Evolutionary conservation across 2,888 invertebrate genomes (phyloP).

Genomic region (Steinernema hermaphroditum): DNA sequence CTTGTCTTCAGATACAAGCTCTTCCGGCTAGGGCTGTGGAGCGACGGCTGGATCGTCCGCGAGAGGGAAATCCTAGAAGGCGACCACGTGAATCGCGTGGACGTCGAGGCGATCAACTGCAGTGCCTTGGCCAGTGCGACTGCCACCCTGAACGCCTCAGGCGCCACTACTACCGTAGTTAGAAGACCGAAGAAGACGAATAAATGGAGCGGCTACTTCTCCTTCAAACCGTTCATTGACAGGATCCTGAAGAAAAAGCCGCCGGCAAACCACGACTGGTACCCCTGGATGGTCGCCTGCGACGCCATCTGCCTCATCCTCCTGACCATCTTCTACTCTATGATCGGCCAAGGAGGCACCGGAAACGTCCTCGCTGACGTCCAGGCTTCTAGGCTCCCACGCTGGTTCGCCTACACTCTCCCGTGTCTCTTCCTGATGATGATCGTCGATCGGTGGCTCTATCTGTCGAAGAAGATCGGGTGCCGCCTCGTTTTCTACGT

Average conservation of each 20-base stretch:
- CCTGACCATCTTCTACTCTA: constrained; percentile 30
- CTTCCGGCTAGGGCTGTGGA: constrained; percentile 23
- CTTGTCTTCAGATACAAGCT: neutral
- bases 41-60: constrained; percentile 16
- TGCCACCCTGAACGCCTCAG: neutral
- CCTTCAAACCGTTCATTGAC: constrained; percentile 26
- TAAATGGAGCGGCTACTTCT: constrained; percentile 25
- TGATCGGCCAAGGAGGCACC: constrained; percentile 28
- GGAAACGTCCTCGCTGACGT: constrained; percentile 23
- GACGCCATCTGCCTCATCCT: constrained; percentile 29
- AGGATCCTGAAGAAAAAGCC: constrained; percentile 18
- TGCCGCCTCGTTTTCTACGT: constrained; percentile 27
- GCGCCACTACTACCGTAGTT: constrained; percentile 10
- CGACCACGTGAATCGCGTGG: neutral
- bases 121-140: neutral
- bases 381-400: constrained; percentile 20
- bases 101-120: constrained; percentile 27
- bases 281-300: constrained; percentile 26
- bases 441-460: constrained; percentile 30
- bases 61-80: constrained; percentile 17
- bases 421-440: constrained; percentile 27
- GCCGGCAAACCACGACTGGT: constrained; percentile 24
- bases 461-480: constrained; percentile 29
- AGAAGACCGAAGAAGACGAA: constrained; percentile 4
- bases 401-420: constrained; percentile 30